Evolutionary conservation across 2,113 vertebrate species (phyloP), one percentile per base, ranked within the genome.

Genomic region (Bufo bufo): DNA sequence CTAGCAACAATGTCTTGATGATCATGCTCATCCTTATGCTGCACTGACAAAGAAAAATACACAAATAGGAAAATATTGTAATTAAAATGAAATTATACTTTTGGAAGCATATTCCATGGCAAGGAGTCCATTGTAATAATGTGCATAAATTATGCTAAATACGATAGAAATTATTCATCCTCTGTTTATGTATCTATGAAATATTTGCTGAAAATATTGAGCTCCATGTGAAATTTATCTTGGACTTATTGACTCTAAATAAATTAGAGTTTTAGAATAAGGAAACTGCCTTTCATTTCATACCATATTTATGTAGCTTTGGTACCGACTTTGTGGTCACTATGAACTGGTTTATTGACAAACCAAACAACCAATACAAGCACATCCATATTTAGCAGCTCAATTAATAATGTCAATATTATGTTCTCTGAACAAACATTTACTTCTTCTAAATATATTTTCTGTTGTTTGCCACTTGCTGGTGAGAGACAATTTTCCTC

Each of bases 341-440:
- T 50, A 4, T 50, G 3, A 49, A 50, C 47, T 20, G 7, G 6
- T 77, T 77, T 77, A 19, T 19, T 79, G 77, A 79, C 77, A 79
- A 79, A 58, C n/a, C 11, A 79, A 79, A 52, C 10, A 8, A 52
- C 8, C 2, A 77, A 77, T 17, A 77, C 52, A 79, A 58, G n/a
- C 12, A 79, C 4, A 79, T 58, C n/a, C 14, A 33, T 13, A 33
- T n/a, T 56, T 56, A 56, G 77, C 19, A 78, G 50, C 52, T 78
- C 77, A 54, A 78, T 33, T 56, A 77, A 58, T 80, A 80, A 56
- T 58, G 77, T 12, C 77, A 80, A 59, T 58, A 80, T 52, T 58
- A 52, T 43, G 77, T 77, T 11, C 50, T 23, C 77, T 17, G 33
- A 49, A 56, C 20, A 78, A 54, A 56, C 49, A 23, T 16, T 80